A percentile compares a stretch with the other conserved stretches of the same genome.
Conservation (phyloP, 2,888 invertebrate genomes). For the Myopa testacea region DNA sequence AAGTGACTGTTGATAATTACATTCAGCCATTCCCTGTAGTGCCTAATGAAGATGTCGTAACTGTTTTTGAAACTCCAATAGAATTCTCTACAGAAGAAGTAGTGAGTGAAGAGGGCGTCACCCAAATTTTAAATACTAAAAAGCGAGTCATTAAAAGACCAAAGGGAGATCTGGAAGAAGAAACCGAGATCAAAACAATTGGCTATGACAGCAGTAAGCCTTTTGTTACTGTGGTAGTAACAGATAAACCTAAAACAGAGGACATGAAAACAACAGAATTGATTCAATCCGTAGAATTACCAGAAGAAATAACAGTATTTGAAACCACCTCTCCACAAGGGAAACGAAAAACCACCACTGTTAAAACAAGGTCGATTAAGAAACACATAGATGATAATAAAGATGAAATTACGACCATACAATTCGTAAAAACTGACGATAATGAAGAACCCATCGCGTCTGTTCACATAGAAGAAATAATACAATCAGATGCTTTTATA, state of each 20-base stretch:
- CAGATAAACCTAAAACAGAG: conserved; percentile 54
- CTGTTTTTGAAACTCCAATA: conserved; percentile 62
- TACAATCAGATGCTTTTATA: conserved; percentile 57
- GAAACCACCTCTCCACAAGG: conserved; percentile 61
- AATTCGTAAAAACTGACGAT: conserved; percentile 61
- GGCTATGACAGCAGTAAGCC: conserved; percentile 68
- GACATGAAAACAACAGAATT: conserved; percentile 36
- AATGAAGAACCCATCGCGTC: conserved; percentile 60
- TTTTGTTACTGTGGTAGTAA: conserved; percentile 55
- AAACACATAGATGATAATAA: conserved; percentile 64
- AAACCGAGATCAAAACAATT: conserved; percentile 69
- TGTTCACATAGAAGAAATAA: conserved; percentile 58
- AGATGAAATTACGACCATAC: conserved; percentile 67
- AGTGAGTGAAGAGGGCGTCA: conserved; percentile 56
- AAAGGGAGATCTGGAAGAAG: conserved; percentile 66
- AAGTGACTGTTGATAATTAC: conserved; percentile 58
- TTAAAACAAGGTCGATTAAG: conserved; percentile 64
- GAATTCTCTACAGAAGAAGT: conserved; percentile 56
- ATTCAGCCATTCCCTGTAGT: conserved; percentile 60
- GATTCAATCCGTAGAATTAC: conserved; percentile 58
- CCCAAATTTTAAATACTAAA: conserved; percentile 63
- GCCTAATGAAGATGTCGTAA: conserved; percentile 53
- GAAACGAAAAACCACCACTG: conserved; percentile 58
- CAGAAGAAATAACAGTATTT: conserved; percentile 63
- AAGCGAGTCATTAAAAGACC: conserved; percentile 68